Evolutionary conservation across 2,797 vertebrate species (phyloP), one percentile per base, ranked within the genome.

Genomic region (Spinus olivaceus): DNA sequence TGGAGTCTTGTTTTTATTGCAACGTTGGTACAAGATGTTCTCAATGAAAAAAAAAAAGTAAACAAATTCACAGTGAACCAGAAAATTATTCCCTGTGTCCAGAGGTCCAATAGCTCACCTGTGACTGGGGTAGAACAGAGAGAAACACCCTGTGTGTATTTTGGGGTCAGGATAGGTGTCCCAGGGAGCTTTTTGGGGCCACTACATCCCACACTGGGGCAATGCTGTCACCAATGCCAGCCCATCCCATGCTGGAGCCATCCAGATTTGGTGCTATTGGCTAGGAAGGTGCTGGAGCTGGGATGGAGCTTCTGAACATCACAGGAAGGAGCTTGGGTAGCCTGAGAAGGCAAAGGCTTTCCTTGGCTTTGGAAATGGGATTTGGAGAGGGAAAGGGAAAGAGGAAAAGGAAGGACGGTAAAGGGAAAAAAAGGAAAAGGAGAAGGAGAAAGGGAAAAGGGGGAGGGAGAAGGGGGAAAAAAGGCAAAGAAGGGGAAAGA

Each of bases 21-120:
- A 64, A 81, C 2, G 7, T 90, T 10, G 8, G 86, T 56, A 92
- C 94, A 92, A 64, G 44, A 65, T 84, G 83, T 88, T 78, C 88
- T 67, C 65, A 27, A 42, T 10, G 3, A 54, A 46, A 39, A 60
- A 37, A 46, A 32, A 25, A 33, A 30, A 2, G 1, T 4, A 60
- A 65, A 65, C 8, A 76, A 83, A 86, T 39, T 79, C 63, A 57
- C 32, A 37, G 5, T 28, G 65, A 59, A 65, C 1, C 6, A 59
- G 64, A 76, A 73, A 80, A 94, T 22, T 9, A 59, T 90, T 74
- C 57, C 37, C 42, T 44, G 8, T 5, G 4, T 46, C 44, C 37
- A 54, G 57, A 66, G 69, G 70, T 91, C 41, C 56, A 39, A 50
- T 30, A 46, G 63, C 49, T 65, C 35, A 20, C 37, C 35, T 0